These are phyloP conservation scores for Gambusia holbrooki DNA, from an alignment of 2,113 vertebrate genomes.

Conservation along the genomic window DNA sequence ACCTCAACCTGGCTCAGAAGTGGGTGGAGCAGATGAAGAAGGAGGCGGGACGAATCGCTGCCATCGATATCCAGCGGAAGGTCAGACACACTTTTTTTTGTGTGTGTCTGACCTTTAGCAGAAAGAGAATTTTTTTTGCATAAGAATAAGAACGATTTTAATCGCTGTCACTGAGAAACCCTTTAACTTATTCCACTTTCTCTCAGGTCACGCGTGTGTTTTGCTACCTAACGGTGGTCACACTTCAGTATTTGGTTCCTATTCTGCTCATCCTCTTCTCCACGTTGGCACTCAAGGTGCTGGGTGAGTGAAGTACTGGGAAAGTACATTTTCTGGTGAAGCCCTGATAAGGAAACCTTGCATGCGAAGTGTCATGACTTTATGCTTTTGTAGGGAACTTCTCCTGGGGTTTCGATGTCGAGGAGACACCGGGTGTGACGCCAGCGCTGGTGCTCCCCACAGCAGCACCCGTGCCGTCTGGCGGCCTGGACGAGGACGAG, in stretches of 20 bases:
- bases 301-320: constrained; percentile 79
- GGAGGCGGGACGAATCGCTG: constrained; percentile 88
- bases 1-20: constrained; percentile 88
- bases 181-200: background rate
- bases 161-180: background rate
- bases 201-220: constrained; percentile 89
- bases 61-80: constrained; percentile 91
- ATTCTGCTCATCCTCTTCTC: constrained; percentile 89
- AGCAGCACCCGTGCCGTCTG: accelerated
- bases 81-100: constrained; percentile 60
- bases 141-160: background rate
- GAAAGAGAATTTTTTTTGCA: background rate
- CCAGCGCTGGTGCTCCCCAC: constrained; percentile 34
- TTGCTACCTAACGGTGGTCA: constrained; percentile 92
- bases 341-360: too few relatives aligned
- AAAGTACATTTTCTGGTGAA: background rate
- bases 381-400: constrained; percentile 81
- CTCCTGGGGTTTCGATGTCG: constrained; percentile 85
- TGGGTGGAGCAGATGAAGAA: constrained; percentile 90
- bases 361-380: too few relatives aligned
- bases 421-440: constrained; percentile 53
- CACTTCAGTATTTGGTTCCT: constrained; percentile 92
- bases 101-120: too few relatives aligned
- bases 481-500: constrained; percentile 70
- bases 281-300: constrained; percentile 86